phyloP scores from a whole-genome alignment of 2,888 invertebrate species.

The Apamea epomidion region DNA sequence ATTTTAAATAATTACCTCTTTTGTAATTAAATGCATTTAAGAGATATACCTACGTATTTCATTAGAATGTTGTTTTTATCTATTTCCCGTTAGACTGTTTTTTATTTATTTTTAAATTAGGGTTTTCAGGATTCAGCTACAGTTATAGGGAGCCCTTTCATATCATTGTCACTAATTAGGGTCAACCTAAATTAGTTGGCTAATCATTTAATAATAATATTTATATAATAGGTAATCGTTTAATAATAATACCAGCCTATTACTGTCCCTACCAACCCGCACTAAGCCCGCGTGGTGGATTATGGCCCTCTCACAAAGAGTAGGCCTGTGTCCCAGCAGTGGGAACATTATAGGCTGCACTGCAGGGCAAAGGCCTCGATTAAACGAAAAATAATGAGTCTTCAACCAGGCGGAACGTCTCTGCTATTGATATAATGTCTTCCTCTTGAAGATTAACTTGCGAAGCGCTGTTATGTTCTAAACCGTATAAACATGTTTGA shows the following conservation, averaged over 20 bases:
- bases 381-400: background rate
- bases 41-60: background rate
- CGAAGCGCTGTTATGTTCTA: background rate
- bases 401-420: background rate
- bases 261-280: too few relatives aligned
- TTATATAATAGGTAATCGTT: too few relatives aligned
- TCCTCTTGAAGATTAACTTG: background rate
- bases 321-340: too few relatives aligned
- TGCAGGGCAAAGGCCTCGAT: too few relatives aligned
- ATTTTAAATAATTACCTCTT: background rate
- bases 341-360: too few relatives aligned
- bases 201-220: too few relatives aligned
- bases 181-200: too few relatives aligned
- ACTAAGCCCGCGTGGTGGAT: too few relatives aligned
- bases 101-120: too few relatives aligned
- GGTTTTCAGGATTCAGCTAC: too few relatives aligned
- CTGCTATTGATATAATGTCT: background rate
- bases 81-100: background rate
- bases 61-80: background rate
- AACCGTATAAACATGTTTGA: conserved; percentile 34
- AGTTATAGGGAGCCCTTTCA: background rate
- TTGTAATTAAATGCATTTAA: background rate
- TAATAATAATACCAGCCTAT: too few relatives aligned
- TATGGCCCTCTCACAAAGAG: too few relatives aligned
- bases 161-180: background rate